Base-by-base conservation (phyloP, 1,140 invertebrate genomes). In the Holcopasites calliopsidis region DNA sequence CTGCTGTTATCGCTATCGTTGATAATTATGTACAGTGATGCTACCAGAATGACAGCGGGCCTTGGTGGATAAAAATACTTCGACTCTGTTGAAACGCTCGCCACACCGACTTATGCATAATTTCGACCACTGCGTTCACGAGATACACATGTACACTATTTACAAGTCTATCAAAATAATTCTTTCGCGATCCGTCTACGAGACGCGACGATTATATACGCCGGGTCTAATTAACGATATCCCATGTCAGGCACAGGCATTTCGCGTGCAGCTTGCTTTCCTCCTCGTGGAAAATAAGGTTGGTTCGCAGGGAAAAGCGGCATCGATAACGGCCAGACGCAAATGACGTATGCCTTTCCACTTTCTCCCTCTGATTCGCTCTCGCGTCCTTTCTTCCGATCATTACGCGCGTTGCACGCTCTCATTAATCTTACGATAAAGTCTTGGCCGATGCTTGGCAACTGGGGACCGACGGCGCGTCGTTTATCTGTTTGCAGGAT, bases 371-470 rank as follows among this genome's bases (percentile, higher is more conserved):
- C 23, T 13, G 21, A n/a, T n/a, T 21, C 28, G 11, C n/a, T 13
- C 2, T 13, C n/a, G 5, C 31, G 21, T 26, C 10, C 26, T 44
- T 13, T 31, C 40, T 52, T 35, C 28, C 35, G 65, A 50, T 82
- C 66, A 31, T 52, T 55, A 50, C 68, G 11, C n/a, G n/a, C 42
- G 55, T 55, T 52, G 62, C 65, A 75, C 52, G 61, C 69, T 72
- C 79, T 82, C 73, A 58, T 82, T 82, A 82, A 80, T 82, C 55
- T 81, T 74, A 66, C 50, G 71, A 60, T 73, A n/a, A n/a, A 55
- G 61, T 64, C 65, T 76, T 47, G 66, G 55, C 38, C 66, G 62
- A 71, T 71, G 55, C 49, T 82, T 47, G 72, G 72, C 81, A 77
- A 52, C 74, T 61, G 57, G 61, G 80, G 74, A 82, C 81, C 80